phyloP scores from a whole-genome alignment of 2,113 vertebrate species.

The Chaetodon trifascialis region DNA sequence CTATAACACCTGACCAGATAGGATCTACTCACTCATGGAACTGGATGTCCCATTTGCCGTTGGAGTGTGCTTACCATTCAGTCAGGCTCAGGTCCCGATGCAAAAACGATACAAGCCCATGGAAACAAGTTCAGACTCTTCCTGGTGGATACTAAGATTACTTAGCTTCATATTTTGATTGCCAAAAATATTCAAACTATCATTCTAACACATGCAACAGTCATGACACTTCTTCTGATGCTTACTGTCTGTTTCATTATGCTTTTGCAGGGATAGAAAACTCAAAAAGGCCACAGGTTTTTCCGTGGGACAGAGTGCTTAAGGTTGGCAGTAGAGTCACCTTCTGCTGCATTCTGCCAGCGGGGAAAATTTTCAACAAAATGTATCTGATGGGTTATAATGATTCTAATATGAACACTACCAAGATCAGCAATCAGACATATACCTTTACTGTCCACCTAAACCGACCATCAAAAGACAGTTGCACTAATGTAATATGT shows the following conservation, averaged over 20 bases:
- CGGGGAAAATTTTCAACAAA: rapidly evolving
- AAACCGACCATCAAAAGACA: rapidly evolving
- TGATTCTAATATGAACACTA: rapidly evolving
- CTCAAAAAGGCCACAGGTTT: not conserved
- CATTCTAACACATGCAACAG: not conserved
- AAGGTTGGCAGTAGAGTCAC: conserved; percentile 59
- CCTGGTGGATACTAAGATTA: conserved; percentile 51
- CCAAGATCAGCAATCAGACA: conserved; percentile 21
- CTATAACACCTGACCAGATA: conserved; percentile 23
- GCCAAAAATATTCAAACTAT: not conserved
- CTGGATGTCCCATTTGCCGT: conserved; percentile 69
- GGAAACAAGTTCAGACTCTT: conserved; percentile 43
- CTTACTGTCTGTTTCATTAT: not conserved
- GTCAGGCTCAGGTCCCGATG: conserved; percentile 60
- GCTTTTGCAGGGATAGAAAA: conserved; percentile 21
- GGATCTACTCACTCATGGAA: conserved; percentile 66
- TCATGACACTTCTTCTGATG: not conserved
- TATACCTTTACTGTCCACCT: conserved; percentile 39
- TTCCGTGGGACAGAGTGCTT: conserved; percentile 65
- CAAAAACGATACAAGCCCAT: conserved; percentile 40
- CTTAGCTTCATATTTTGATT: not conserved
- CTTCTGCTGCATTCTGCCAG: conserved; percentile 78
- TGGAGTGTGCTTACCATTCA: conserved; percentile 71
- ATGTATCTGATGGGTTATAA: not conserved
- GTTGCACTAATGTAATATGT: conserved; percentile 20